These are phyloP conservation scores for Botia kubotai DNA, from an alignment of 2,797 vertebrate genomes.

Conservation along the genomic window DNA sequence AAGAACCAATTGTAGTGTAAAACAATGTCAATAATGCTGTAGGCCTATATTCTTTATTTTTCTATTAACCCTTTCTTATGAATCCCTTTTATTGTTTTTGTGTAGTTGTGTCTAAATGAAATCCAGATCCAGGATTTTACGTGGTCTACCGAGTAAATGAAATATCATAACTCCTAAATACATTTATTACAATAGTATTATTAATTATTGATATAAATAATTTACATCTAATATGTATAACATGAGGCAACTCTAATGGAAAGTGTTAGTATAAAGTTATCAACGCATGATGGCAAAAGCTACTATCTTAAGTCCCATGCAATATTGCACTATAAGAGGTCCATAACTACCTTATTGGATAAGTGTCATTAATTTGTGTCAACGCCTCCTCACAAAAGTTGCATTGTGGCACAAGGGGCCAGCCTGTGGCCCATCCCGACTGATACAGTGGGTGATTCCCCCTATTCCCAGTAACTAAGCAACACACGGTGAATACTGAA, in stretches of 20 bases:
- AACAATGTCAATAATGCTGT: background rate
- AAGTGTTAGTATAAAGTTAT: slow-evolving; percentile 46
- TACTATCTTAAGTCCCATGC: slow-evolving; percentile 72
- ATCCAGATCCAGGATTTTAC: background rate
- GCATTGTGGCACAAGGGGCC: slow-evolving; percentile 89
- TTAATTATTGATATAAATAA: background rate
- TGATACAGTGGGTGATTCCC: slow-evolving; percentile 94
- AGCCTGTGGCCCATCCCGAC: slow-evolving; percentile 91
- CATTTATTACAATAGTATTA: background rate
- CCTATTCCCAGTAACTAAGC: slow-evolving; percentile 98
- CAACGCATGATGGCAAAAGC: slow-evolving; percentile 42
- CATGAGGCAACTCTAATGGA: background rate
- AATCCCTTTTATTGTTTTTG: background rate
- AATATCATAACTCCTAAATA: background rate
- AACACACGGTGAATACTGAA: slow-evolving; percentile 98
- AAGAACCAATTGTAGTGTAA: background rate
- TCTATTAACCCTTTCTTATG: background rate
- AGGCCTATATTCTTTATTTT: background rate
- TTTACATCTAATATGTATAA: background rate
- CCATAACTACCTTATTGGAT: slow-evolving; percentile 98
- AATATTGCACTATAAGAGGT: slow-evolving; percentile 95
- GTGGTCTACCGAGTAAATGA: background rate
- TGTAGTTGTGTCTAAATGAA: background rate
- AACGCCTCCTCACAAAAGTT: slow-evolving; percentile 94
- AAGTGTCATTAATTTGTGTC: slow-evolving; percentile 98